Evolutionary conservation across 2,113 vertebrate species (phyloP), one percentile per base, ranked within the genome.

Genomic region (Solea senegalensis): DNA sequence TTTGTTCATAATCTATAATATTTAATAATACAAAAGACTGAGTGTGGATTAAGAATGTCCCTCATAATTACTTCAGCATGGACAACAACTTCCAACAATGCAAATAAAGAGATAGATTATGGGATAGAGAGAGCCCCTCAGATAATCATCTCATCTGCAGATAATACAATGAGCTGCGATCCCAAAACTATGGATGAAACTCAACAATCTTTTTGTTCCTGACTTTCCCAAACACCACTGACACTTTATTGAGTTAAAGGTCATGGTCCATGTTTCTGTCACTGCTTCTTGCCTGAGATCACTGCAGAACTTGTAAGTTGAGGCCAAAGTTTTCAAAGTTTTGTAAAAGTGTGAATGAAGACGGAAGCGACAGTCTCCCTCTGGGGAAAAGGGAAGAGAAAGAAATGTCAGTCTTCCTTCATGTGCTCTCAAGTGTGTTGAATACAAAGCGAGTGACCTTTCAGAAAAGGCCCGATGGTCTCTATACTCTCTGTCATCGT

Each of bases 361-460:
- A 72, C 15, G 14, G 59, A 48, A 76, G 68, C 60, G 72, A 73
- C 67, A 76, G 9, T 40, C 3, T 49, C 65, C 78, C 68, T 51
- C 14, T 7, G 72, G 83, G 34, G 60, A 74, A 49, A 59, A 10
- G 51, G 45, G 49, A 65, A 48, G 64, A 46, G 44, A 72, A 80
- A 76, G 80, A 88, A 86, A 90, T 85, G 89, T 70, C 79, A 86
- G 28, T 78, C 66, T 76, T 69, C 21, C 67, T 56, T 55, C 65
- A 41, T 62, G 57, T 65, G 65, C 77, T 44, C 46, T 58, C 68
- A 49, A 64, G 71, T 48, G 59, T 45, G 61, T 48, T 78, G 84
- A 83, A 88, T 89, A 83, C 61, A 72, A 73, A 90, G 65, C 70
- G 65, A 74, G 77, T 86, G 88, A 89, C 87, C 84, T 90, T 91